Base-by-base conservation (phyloP, 2,797 vertebrate species). In the Pipistrellus nathusii region DNA sequence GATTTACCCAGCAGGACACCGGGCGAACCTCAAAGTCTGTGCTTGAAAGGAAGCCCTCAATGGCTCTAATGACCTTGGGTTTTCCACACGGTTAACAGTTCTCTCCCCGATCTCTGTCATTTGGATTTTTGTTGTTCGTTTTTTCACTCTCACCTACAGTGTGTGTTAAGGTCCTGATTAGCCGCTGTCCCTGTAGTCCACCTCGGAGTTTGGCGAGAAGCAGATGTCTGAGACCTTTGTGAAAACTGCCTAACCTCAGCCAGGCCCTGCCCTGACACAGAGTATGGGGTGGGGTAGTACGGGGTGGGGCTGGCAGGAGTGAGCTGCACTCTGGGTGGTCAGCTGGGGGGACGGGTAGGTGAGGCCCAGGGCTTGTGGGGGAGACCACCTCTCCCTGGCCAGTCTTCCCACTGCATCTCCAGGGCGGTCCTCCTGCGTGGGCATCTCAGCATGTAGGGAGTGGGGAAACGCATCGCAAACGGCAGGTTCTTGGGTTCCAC, bases 381-480 rank as follows among this genome's bases (percentile, higher is more conserved):
- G 15, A 38, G 48, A 1, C 17, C 46, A 21, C 13, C 41, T 27
- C 20, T 85, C 48, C 46, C 64, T n/a, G 14, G 14, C 17, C 32
- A 51, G 53, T 30, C 48, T 46, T 57, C 41, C 55, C 25, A 6
- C 41, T 30, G 44, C 27, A 23, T 77, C 53, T 64, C 51, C 27
- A 64, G 59, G 8, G 15, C 35, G n/a, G 6, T 25, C 23, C 5
- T 14, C 57, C 87, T n/a, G 11, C 14, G 2, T 10, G 11, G 0
- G 13, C 46, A 7, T 15, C 25, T 25, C 12, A 0, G 46, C 25
- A 0, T 14, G 21, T 5, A 5, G 23, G 23, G 32, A 0, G 3
- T 9, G 0, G n/a, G 0, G 14, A 32, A 9, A 3, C 5, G 9
- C 30, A 30, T 35, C 27, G 11, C 32, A 23, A 59, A 38, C 69